These are phyloP conservation scores for Augochlorella aurata DNA, from an alignment of 2,888 invertebrate genomes.

Conservation along the genomic window DNA sequence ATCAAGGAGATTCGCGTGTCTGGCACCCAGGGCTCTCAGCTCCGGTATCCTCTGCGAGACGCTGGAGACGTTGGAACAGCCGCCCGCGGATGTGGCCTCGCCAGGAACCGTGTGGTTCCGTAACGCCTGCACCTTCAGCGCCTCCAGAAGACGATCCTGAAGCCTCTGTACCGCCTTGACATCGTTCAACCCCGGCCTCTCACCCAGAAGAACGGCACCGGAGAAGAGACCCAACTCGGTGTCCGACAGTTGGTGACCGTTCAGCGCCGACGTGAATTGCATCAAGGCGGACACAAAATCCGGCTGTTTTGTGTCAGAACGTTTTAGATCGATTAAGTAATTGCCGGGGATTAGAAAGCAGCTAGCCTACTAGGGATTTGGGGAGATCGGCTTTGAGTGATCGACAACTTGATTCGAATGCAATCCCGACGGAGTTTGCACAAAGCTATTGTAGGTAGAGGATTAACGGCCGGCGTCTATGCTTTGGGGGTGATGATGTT, in stretches of 20 bases:
- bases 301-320: conserved; percentile 84
- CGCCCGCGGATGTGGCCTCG: conserved; percentile 72
- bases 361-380: background rate
- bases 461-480: background rate
- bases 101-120: conserved; percentile 80
- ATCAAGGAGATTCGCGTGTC: conserved; percentile 92
- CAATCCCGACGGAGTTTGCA: background rate
- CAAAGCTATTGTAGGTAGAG: background rate
- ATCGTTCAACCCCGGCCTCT: conserved; percentile 91
- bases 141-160: conserved; percentile 92
- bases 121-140: conserved; percentile 89
- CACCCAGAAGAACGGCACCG: conserved; percentile 91
- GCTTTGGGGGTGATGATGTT: background rate
- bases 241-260: conserved; percentile 90
- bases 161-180: conserved; percentile 90
- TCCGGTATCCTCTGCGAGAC: conserved; percentile 88
- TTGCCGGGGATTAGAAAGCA: background rate
- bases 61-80: conserved; percentile 80
- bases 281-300: conserved; percentile 92
- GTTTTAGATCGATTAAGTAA: conserved; percentile 23
- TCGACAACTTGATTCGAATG: background rate
- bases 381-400: background rate
- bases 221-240: conserved; percentile 95
- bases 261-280: conserved; percentile 90
- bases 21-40: conserved; percentile 90